Conservation (phyloP, 2,888 invertebrate genomes). For the Allacma fusca region DNA sequence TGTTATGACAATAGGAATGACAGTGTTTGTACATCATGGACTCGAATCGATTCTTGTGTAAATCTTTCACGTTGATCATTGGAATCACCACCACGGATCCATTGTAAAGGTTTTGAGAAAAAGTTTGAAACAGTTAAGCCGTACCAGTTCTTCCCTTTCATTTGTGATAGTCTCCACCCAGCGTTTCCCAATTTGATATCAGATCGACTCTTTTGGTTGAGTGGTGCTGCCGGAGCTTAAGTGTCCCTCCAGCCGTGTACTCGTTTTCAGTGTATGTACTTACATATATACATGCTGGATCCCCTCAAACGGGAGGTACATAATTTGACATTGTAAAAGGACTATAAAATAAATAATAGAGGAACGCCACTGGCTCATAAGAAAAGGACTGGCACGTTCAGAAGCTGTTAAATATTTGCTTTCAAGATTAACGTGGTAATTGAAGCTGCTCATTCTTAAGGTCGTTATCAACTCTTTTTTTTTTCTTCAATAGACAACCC, state of each 20-base stretch:
- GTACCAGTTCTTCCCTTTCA: conserved; percentile 1
- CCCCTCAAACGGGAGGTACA: neutral
- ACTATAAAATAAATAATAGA: too few species aligned
- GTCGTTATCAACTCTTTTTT: too few species aligned
- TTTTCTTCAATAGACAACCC: too few species aligned
- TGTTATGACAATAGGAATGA: conserved; percentile 20
- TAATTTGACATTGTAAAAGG: neutral
- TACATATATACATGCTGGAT: neutral
- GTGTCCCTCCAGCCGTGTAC: conserved; percentile 14
- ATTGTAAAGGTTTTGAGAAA: conserved; percentile 9
- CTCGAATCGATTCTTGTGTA: conserved; percentile 35
- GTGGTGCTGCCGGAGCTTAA: neutral
- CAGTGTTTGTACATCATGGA: conserved; percentile 32
- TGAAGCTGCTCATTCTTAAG: too few species aligned
- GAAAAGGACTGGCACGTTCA: conserved; percentile 7
- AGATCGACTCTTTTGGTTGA: conserved; percentile 22
- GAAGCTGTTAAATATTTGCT: conserved; percentile 33
- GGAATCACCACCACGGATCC: conserved; percentile 30
- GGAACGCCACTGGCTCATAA: neutral
- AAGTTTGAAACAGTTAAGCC: conserved; percentile 18
- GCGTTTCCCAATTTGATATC: conserved; percentile 23
- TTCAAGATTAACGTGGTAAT: conserved; percentile 5
- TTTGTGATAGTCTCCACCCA: conserved; percentile 31
- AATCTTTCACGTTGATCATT: conserved; percentile 36
- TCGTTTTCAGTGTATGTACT: neutral